Evolutionary conservation across 2,888 invertebrate species (phyloP), one percentile per base, ranked within the genome.

Genomic region (Tupiocoris notatus): DNA sequence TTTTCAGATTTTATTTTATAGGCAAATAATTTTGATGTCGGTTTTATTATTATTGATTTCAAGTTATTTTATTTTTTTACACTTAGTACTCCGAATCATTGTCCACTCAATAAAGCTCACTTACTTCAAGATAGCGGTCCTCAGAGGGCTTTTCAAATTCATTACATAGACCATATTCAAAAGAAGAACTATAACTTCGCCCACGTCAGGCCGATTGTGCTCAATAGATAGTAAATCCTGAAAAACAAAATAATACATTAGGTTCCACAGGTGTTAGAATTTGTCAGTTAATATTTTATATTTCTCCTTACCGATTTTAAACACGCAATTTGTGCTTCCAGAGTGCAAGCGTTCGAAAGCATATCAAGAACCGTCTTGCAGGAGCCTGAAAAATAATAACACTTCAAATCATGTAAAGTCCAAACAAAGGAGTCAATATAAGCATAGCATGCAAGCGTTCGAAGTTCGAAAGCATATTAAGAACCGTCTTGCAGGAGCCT

Each of bases 131-230:
- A 70, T 70, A 12, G 70, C 61, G 17, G 59, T 58, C 23, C 61
- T 58, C 61, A 70, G 24, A 59, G 70, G 70, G 24, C 59, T 59
- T 59, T 59, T 70, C 1, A 25, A 16, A 17, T 70, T 70, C 59
- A 70, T n/a, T 12, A n/a, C 17, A 9, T 23, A 39, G 17, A 70
- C 23, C 61, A 70, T 58, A 25, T 70, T 25, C 23, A 70, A 59
- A 7, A 22, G 58, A 16, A 70, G 59, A 18, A 17, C 58, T 9
- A 70, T 12, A 17, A 70, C 59, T 39, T 39, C 39, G 39, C 39
- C n/a, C n/a, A n/a, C n/a, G n/a, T n/a, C n/a, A n/a, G n/a, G n/a
- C n/a, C n/a, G 12, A 39, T 39, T 39, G 12, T 39, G 3, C 12
- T 39, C 6, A 39, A 39, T 12, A 39, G 39, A 39, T 3, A 39